Evolutionary conservation across 2,113 vertebrate genomes (phyloP).

Genomic region (Vidua macroura): DNA sequence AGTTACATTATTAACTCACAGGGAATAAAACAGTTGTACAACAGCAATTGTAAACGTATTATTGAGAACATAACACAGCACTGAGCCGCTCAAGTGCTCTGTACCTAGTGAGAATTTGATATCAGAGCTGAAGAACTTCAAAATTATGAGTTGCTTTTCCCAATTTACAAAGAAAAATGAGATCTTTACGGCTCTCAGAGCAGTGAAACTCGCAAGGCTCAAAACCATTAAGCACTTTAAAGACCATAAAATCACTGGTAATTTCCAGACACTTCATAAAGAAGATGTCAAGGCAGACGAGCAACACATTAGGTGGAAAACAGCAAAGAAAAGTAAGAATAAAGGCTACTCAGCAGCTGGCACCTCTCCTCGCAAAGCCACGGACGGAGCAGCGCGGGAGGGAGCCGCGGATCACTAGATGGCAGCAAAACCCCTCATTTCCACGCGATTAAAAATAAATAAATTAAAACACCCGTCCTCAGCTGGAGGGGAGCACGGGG

Average conservation of each 20-base stretch:
- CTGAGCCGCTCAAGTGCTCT: not conserved
- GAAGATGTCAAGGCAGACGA: not conserved
- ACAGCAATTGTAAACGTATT: accelerated
- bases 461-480: not conserved
- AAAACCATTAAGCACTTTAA: not conserved
- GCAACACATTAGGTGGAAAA: accelerated
- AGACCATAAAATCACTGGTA: not conserved
- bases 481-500: not conserved
- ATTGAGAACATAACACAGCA: accelerated
- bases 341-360: not conserved
- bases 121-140: not conserved
- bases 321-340: accelerated
- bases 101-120: accelerated
- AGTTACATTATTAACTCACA: not conserved
- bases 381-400: not conserved
- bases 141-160: not conserved
- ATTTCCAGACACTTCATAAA: not conserved
- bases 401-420: not conserved
- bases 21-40: not conserved
- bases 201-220: accelerated
- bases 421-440: not conserved
- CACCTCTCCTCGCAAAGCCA: not conserved
- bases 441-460: not conserved
- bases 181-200: accelerated
- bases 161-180: not conserved